Evolutionary conservation across 2,797 vertebrate genomes (phyloP).

Genomic region (Diplodus puntazzo): DNA sequence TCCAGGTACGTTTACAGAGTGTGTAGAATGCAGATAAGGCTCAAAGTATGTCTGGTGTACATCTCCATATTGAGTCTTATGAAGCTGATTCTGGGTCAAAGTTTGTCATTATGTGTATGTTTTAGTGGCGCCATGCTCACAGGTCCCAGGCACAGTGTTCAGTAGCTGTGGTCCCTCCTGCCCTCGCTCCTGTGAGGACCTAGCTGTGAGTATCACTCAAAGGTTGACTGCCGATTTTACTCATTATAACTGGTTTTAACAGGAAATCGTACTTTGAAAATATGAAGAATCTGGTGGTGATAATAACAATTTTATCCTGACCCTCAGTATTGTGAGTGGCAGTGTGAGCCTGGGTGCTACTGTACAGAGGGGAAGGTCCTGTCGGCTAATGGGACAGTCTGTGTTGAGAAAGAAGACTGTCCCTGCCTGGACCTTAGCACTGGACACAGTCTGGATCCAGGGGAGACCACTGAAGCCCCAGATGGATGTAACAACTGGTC

Average conservation of each 20-base stretch:
- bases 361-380: conserved; percentile 88
- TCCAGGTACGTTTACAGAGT: conserved; percentile 79
- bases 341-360: conserved; percentile 92
- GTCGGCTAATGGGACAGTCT: conserved; percentile 82
- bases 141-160: conserved; percentile 84
- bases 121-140: conserved; percentile 85
- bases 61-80: not conserved
- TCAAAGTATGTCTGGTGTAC: not conserved
- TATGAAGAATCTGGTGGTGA: not conserved
- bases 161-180: conserved; percentile 91
- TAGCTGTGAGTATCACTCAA: conserved; percentile 82
- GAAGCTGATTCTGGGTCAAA: not conserved
- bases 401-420: conserved; percentile 82
- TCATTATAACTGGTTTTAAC: not conserved
- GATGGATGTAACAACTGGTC: conserved; percentile 94
- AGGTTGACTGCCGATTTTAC: not conserved
- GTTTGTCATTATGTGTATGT: conserved; percentile 32
- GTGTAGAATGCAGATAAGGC: not conserved
- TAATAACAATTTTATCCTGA: not conserved
- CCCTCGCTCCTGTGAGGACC: conserved; percentile 91
- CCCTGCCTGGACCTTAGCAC: conserved; percentile 87
- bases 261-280: not conserved
- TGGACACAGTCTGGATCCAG: conserved; percentile 76
- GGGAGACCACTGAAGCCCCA: conserved; percentile 55
- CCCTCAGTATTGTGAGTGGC: conserved; percentile 87